Evolutionary conservation across 1,140 invertebrate genomes (phyloP), one percentile per base, ranked within the genome.

Genomic region (Drosophila paulistorum): DNA sequence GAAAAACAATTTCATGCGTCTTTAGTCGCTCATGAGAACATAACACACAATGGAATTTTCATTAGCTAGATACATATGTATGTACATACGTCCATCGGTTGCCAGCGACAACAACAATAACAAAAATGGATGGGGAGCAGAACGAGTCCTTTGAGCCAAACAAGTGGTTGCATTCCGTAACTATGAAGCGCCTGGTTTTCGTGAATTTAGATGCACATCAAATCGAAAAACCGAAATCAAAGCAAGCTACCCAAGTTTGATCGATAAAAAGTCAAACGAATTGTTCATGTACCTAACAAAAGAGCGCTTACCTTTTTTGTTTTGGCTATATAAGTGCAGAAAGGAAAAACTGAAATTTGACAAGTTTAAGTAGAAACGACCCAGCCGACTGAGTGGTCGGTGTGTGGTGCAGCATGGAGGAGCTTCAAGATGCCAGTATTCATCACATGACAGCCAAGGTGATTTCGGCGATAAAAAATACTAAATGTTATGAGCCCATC

Each of bases 391-490:
- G 61, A 30, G 35, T 30, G 55, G 17, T 10, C 45, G 6, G 13
- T 23, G 51, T 23, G 42, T 30, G 30, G 30, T 7, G 9, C 23
- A 26, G 1, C 62, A 94, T 94, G 93, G 93, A 93, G 62, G 92
- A 94, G 75, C 79, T 93, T 30, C 94, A 94, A 82, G 93, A 94
- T 45, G 91, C 91, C 51, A 93, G 94, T 68, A 93, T 95, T 45
- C 94, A 95, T 78, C 93, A 94, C 71, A 94, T 94, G 30, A 94
- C 95, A 7, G 89, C 94, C 64, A 95, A 94, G 84, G 93, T 96
- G 26, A 94, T 94, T 2, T 91, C 93, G 10, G 94, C 95, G 72
- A 93, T 96, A 17, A 94, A 94, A 82, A 93, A 93, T 54, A 94
- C 94, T 89, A 92, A 93, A n/a, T 93, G 94, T 66, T 96, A 95